Evolutionary conservation across 2,113 vertebrate species (phyloP).

Genomic region (Odocoileus hemionus): DNA sequence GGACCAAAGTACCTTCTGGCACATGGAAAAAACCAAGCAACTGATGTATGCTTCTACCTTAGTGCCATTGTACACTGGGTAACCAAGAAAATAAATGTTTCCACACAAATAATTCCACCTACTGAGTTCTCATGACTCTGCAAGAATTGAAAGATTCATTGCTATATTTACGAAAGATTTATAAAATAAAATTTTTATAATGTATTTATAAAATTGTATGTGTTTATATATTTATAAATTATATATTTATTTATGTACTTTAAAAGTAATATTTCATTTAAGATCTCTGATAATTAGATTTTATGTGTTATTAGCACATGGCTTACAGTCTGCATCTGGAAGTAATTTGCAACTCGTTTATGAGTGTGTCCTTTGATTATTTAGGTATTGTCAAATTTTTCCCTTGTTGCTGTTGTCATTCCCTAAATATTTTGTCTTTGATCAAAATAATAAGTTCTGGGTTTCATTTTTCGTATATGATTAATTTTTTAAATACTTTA

Average conservation of each 20-base stretch:
- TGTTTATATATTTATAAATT: neutral
- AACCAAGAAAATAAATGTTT: conserved; percentile 34
- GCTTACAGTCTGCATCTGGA: neutral
- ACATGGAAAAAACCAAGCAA: neutral
- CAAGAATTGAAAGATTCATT: neutral
- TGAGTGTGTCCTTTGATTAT: neutral
- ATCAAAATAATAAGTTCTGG: neutral
- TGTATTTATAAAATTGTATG: neutral
- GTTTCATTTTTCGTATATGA: neutral
- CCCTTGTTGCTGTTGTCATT: neutral
- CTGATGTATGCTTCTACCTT: neutral
- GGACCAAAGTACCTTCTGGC: neutral
- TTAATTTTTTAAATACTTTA: conserved; percentile 22
- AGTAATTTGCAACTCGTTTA: neutral
- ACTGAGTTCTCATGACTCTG: neutral
- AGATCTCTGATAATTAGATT: neutral
- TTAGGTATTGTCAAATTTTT: neutral
- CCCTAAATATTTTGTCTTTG: neutral
- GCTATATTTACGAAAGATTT: neutral
- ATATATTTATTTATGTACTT: neutral
- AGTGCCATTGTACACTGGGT: neutral
- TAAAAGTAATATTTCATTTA: conserved; percentile 1
- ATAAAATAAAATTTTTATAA: neutral
- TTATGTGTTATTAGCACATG: neutral
- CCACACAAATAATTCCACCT: neutral